Evolutionary conservation across 2,797 vertebrate genomes (phyloP), one percentile per base, ranked within the genome.

Genomic region (Pachyuromys duprasi): DNA sequence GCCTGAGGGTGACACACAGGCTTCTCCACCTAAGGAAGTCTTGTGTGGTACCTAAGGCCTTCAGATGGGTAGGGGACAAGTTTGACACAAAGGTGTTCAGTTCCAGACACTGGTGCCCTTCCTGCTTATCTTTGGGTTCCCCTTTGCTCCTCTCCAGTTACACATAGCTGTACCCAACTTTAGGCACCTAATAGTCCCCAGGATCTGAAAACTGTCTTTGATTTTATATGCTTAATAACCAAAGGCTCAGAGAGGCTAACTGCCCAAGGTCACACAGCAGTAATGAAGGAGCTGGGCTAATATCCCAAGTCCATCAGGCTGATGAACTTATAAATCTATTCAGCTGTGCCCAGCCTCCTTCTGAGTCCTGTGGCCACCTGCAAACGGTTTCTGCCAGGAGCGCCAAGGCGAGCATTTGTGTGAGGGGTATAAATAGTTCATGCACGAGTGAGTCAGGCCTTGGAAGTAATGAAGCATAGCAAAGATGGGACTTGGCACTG

Each of bases 351-450:
- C 74, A 53, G 72, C 45, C 93, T 33, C 63, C 14, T 24, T 24
- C 18, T 2, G 3, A 1, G 57, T 81, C 95, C 84, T 1, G 33
- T 65, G 89, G 79, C 81, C 39, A 78, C 62, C 69, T 3, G 87
- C 83, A 84, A 87, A n/a, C 83, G 28, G 33, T 8, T 9, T 42
- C 92, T 88, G 90, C 76, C 33, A 7, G 74, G 62, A 82, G 81
- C 1, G 0, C 39, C 0, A 13, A 89, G 72, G 4, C 4, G 33
- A 90, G 76, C 82, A 91, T 93, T 89, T 83, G 87, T 70, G 15
- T 4, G 0, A 81, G 33, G 82, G 70, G 90, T 96, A 96, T 93
- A 97, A 97, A 97, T 96, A 96, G 96, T 84, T 90, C 78, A 4
- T 2, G 0, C 82, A 65, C 65, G 3, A 60, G 72, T 84, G 91